These are phyloP conservation scores for Symphodus melops DNA, from an alignment of 2,113 vertebrate genomes.

Conservation along the genomic window DNA sequence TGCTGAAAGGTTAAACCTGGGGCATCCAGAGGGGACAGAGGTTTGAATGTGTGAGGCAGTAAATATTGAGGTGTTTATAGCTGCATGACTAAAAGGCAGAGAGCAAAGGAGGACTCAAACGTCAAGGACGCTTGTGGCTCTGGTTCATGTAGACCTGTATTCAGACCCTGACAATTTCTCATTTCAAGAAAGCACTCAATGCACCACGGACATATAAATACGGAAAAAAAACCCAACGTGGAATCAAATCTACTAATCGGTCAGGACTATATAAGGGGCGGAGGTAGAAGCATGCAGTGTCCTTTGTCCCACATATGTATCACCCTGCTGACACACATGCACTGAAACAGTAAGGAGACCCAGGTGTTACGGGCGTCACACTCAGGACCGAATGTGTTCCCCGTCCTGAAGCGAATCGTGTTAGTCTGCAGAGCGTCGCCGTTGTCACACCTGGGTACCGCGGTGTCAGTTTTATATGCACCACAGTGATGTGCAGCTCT, in stretches of 20 bases:
- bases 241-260: too few species aligned
- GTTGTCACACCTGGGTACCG: slow-evolving; percentile 53
- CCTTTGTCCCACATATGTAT: not conserved
- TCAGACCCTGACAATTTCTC: not conserved
- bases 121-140: not conserved
- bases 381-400: slow-evolving; percentile 29
- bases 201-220: too few species aligned
- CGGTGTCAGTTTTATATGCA: slow-evolving; percentile 1
- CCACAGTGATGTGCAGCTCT: slow-evolving; percentile 10
- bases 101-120: not conserved
- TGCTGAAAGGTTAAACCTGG: slow-evolving; percentile 52
- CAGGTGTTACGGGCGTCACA: slow-evolving; percentile 43
- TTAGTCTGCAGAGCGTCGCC: slow-evolving; percentile 19
- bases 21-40: not conserved
- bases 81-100: not conserved
- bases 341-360: not conserved
- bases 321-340: slow-evolving; percentile 4
- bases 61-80: not conserved
- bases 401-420: slow-evolving; percentile 23
- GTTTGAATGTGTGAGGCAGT: not conserved
- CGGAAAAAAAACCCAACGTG: too few species aligned
- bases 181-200: too few species aligned
- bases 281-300: not conserved
- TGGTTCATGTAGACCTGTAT: not conserved
- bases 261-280: too few species aligned